Evolutionary conservation across 2,797 vertebrate species (phyloP).

Genomic region (Trematomus bernacchii): DNA sequence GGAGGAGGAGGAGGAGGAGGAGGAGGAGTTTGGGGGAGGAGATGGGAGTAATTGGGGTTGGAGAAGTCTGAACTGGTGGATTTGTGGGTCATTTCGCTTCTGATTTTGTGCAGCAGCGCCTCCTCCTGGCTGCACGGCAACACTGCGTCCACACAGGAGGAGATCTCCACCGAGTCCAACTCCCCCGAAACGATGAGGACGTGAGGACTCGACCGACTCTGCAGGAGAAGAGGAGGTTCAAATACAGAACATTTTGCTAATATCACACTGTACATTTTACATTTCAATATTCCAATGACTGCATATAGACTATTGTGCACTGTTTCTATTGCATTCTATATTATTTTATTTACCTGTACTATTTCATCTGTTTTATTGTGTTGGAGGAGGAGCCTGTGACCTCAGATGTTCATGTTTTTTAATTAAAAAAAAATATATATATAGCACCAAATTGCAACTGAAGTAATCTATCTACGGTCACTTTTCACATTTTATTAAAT

Average conservation of each 20-base stretch:
- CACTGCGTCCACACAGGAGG: slow-evolving; percentile 16
- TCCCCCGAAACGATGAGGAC: slow-evolving; percentile 44
- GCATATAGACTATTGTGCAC: too few relatives aligned
- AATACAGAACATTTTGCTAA: neutral
- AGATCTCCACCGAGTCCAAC: slow-evolving; percentile 61
- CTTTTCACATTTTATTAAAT: too few relatives aligned
- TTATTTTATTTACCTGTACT: too few relatives aligned
- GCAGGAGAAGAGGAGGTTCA: neutral
- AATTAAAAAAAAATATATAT: too few relatives aligned
- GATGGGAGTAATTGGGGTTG: slow-evolving; percentile 74
- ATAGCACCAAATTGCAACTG: too few relatives aligned
- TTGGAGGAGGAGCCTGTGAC: too few relatives aligned
- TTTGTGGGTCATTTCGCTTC: neutral
- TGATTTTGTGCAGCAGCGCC: slow-evolving; percentile 6
- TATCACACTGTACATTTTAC: too few relatives aligned
- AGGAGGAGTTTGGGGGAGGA: slow-evolving; percentile 35
- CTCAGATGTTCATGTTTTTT: too few relatives aligned
- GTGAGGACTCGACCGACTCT: slow-evolving; percentile 69
- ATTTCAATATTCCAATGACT: too few relatives aligned
- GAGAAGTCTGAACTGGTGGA: slow-evolving; percentile 63
- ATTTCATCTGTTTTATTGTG: too few relatives aligned
- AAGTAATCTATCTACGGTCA: too few relatives aligned
- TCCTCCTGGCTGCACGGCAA: neutral
- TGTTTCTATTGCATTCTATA: too few relatives aligned
- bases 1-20: slow-evolving; percentile 37